Evolutionary conservation across 35 echinoderm and acorn worm genomes (phyloP), one percentile per base, ranked within the genome.

Genomic region (Ophiothrix spiculata): DNA sequence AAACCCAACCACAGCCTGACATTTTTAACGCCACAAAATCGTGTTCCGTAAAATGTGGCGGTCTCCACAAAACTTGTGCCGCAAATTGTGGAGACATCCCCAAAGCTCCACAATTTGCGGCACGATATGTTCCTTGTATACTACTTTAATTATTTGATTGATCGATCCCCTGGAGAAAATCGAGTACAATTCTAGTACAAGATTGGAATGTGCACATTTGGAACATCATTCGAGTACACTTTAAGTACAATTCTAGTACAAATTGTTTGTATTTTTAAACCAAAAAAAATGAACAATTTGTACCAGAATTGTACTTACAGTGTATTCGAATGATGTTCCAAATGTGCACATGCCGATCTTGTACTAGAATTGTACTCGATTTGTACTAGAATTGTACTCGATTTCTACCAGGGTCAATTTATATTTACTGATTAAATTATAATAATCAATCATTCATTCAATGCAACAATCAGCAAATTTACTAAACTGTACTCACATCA

Each of bases 401-500:
- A 54, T 54, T 54, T 11, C 8, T 11, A 21, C 21, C 21, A 54
- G 45, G 45, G n/a, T n/a, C 45, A 21, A 54, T 54, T 54, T 54
- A 21, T 21, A 54, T 54, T 8, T 8, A 21, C 45, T 54, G 45
- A 11, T 54, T 8, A 69, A 28, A 38, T 2, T 79, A 63, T 35
- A 49, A 82, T 29, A 60, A n/a, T n/a, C n/a, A n/a, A n/a, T n/a
- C n/a, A n/a, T n/a, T n/a, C n/a, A n/a, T n/a, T n/a, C n/a, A n/a
- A n/a, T 60, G 56, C 13, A 60, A 60, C 56, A 15, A n/a, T 60
- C n/a, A 60, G 39, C 34, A 79, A 16, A 39, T 21, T n/a, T n/a
- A n/a, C n/a, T n/a, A n/a, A n/a, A n/a, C n/a, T n/a, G n/a, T 77
- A 92, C 86, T 85, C 56, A 93, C 91, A 75, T 93, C 91, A 16